Evolutionary conservation across 2,113 vertebrate genomes (phyloP).

Genomic region (Chlorodrepanis virens): DNA sequence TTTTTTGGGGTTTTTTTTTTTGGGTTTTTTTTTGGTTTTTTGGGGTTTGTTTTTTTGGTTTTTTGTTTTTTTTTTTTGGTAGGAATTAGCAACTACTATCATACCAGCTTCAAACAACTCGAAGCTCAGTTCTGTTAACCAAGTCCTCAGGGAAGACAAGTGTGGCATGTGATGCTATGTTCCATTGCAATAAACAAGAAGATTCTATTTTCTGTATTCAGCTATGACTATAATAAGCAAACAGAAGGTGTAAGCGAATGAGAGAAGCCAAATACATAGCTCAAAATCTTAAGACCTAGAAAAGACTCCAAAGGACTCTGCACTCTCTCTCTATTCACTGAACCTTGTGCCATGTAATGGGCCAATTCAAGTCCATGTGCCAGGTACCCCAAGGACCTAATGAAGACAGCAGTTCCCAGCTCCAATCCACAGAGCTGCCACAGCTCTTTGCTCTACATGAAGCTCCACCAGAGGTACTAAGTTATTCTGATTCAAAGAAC

Average conservation of each 20-base stretch:
- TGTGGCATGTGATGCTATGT: fast-evolving
- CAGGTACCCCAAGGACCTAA: background rate
- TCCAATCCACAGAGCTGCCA: background rate
- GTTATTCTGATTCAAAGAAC: background rate
- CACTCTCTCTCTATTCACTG: background rate
- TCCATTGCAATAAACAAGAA: background rate
- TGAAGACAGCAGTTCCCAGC: background rate
- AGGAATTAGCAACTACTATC: background rate
- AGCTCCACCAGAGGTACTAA: background rate
- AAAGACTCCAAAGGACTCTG: background rate
- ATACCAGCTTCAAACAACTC: background rate
- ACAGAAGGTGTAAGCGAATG: background rate
- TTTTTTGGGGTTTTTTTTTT: background rate
- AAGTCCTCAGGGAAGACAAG: background rate
- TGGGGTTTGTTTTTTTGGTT: too few relatives aligned
- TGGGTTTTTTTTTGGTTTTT: background rate
- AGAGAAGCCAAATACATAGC: background rate
- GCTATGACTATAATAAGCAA: background rate
- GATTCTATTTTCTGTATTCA: background rate
- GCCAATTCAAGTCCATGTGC: background rate
- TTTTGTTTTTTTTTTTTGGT: background rate
- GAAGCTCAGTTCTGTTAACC: background rate
- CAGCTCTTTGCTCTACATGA: background rate
- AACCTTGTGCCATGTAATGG: background rate
- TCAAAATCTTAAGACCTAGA: background rate